Conservation (phyloP, 2,888 invertebrate genomes). For the Chrysodeixis includens region DNA sequence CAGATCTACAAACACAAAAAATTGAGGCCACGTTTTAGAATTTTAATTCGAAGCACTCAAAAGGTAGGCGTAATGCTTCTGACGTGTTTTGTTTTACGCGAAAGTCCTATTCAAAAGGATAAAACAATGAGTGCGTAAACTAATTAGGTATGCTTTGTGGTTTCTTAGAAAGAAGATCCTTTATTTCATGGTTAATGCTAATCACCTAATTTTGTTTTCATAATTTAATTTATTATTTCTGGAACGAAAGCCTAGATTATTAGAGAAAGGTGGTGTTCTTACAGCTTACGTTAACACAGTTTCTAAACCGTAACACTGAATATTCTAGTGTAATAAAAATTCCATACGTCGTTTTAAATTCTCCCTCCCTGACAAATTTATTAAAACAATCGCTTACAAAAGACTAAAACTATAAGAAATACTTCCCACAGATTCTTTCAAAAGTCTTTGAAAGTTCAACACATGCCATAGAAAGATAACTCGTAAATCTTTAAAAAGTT, state of each 20-base stretch:
- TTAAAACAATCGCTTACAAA: constrained; percentile 24
- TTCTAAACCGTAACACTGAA: too few relatives aligned
- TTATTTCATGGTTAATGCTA: background rate
- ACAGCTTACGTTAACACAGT: too few relatives aligned
- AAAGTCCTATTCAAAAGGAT: background rate
- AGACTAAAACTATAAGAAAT: constrained; percentile 25
- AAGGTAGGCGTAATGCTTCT: background rate
- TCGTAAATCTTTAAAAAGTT: constrained; percentile 53
- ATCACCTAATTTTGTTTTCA: background rate
- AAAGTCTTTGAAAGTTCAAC: constrained; percentile 37
- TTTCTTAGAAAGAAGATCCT: background rate
- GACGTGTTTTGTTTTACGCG: background rate
- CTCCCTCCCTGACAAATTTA: background rate
- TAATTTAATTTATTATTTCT: too few relatives aligned
- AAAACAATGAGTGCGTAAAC: constrained; percentile 4
- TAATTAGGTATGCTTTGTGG: background rate
- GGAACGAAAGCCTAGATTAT: too few relatives aligned
- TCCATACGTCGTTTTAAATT: background rate
- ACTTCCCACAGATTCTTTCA: constrained; percentile 28
- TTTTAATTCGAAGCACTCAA: constrained; percentile 13
- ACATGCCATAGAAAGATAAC: constrained; percentile 48
- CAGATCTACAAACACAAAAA: constrained; percentile 35
- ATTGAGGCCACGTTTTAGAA: constrained; percentile 17
- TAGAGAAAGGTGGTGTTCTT: too few relatives aligned
- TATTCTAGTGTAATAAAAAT: too few relatives aligned